Evolutionary conservation across 2,888 invertebrate species (phyloP), one percentile per base, ranked within the genome.

Genomic region (Byasa hedistus): DNA sequence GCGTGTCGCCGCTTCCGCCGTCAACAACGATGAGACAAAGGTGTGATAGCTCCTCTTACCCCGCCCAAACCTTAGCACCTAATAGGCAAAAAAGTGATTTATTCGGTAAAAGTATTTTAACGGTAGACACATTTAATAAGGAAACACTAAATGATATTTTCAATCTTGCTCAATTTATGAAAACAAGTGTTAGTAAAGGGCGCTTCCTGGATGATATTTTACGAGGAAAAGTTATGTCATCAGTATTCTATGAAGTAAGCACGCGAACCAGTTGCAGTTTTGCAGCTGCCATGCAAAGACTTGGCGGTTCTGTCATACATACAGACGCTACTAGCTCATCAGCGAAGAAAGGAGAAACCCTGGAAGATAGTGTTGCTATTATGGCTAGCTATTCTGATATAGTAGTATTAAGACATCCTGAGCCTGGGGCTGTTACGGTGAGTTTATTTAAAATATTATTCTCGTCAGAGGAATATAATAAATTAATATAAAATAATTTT

Each of bases 211-310:
- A 97, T 82, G 96, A 98, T 79, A 94, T 98, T 70, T 88, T 98
- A 51, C 95, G 95, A 83, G 98, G 98, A 54, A 98, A 98, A 92
- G 93, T 99, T 3, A 96, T 99, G 97, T 96, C 98, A 3, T 97
- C 97, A 0, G 94, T 99, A 80, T 99, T 99, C 87, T 99, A 98
- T 86, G 99, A 99, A 93, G 98, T 96, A 0, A 99, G 98, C 82
- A 99, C 99, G 0, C 93, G 99, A 69, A 99, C 99, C 0, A 96
- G 96, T 76, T 97, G 97, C 83, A 99, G 99, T 81, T 99, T 99
- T 90, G 94, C 97, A 0, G 97, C 98, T 0, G 99, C 99, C 0
- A 99, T 99, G 98, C 96, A 97, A 82, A 93, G 99, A 70, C 93
- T 99, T 7, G 99, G 99, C 10, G 99, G 99, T 0, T 94, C 95